Evolutionary conservation across 2,797 vertebrate species (phyloP).

Genomic region (Tauraco hartlaubi): DNA sequence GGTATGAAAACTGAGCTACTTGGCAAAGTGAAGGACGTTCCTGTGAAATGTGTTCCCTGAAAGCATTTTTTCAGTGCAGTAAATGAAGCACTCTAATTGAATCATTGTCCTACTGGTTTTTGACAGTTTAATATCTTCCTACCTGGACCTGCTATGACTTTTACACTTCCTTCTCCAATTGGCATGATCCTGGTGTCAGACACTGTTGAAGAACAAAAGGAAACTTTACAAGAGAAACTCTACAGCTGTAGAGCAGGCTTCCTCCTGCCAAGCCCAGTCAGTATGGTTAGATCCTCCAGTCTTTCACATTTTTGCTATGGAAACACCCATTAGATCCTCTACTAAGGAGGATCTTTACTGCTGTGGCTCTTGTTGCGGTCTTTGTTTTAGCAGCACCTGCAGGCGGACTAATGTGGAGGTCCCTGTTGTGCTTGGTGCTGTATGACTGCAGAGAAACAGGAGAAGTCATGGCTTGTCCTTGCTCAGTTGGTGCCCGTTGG

Average conservation of each 20-base stretch:
- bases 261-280: neutral
- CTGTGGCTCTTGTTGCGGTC: neutral
- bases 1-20: neutral
- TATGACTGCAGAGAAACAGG: neutral
- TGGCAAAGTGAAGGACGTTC: neutral
- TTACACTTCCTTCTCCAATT: constrained; percentile 76
- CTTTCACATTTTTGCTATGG: neutral
- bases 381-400: neutral
- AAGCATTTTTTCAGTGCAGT: neutral
- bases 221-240: neutral
- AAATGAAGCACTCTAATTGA: neutral
- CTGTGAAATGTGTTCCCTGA: neutral
- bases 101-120: neutral
- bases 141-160: constrained; percentile 78
- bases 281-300: neutral
- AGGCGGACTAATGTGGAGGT: neutral
- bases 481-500: neutral
- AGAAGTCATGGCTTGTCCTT: neutral
- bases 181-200: constrained; percentile 78
- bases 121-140: neutral
- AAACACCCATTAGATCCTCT: neutral
- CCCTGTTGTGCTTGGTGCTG: neutral
- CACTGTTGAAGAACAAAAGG: constrained; percentile 69
- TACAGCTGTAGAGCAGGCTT: neutral
- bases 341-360: neutral